Percentiles rank a stretch among this genome's conserved stretches.
Conservation (phyloP, 2,113 vertebrate species). For the Toxotes chatareus region DNA sequence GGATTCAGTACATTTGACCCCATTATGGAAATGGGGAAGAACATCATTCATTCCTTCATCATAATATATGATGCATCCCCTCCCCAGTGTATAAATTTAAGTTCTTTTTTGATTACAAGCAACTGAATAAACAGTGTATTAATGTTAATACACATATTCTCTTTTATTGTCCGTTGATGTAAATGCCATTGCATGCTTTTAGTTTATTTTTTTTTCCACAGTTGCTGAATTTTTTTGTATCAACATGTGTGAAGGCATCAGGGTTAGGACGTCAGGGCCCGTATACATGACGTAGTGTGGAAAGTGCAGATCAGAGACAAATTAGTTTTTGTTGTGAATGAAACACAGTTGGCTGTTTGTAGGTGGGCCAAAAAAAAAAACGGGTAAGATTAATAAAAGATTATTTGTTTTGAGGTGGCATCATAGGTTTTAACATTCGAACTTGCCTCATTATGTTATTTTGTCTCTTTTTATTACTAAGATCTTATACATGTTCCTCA, state of each 20-base stretch:
- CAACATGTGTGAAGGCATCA: background rate
- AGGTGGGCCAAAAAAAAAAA: no score
- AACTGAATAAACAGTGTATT: slow-evolving; percentile 65
- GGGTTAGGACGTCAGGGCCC: slow-evolving; percentile 21
- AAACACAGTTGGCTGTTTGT: background rate
- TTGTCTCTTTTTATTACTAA: background rate
- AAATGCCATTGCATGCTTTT: background rate
- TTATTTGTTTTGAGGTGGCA: background rate
- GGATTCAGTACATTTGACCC: slow-evolving; percentile 21
- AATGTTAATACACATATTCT: slow-evolving; percentile 50
- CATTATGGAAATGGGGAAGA: slow-evolving; percentile 17
- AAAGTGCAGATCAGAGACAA: background rate
- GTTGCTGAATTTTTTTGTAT: slow-evolving; percentile 5
- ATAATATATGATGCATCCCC: slow-evolving; percentile 8
- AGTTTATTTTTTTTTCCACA: background rate
- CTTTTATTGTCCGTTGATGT: slow-evolving; percentile 27
- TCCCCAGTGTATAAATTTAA: slow-evolving; percentile 24
- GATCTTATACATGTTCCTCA: background rate
- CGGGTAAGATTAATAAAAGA: background rate
- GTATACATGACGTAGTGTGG: background rate
- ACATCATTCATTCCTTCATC: slow-evolving; percentile 37
- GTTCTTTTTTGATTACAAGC: slow-evolving; percentile 40
- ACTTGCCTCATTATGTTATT: background rate
- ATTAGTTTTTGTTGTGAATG: background rate
- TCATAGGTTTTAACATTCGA: background rate